Percentiles rank a stretch among this genome's conserved stretches.
Evolutionary conservation across 2,888 invertebrate species (phyloP).

Genomic region (Acanthosoma haemorrhoidale): DNA sequence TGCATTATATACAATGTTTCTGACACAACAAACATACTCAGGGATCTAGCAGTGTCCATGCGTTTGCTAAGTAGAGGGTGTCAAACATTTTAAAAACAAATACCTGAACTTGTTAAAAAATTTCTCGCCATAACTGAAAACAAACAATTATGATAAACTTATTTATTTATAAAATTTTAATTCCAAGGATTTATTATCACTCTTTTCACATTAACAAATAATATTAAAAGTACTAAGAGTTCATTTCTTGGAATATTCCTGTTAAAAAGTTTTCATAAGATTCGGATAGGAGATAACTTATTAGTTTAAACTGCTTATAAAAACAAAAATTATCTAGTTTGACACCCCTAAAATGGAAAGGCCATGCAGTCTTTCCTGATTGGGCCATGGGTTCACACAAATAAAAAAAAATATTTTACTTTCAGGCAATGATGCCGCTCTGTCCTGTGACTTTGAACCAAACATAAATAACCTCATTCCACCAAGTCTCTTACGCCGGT

Average conservation of each 20-base stretch:
- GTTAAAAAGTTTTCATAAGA: not conserved
- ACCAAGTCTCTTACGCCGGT: slow-evolving; percentile 62
- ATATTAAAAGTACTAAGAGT: not conserved
- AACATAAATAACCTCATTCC: slow-evolving; percentile 73
- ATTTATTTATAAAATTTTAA: no score
- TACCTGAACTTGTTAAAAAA: no score
- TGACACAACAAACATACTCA: slow-evolving; percentile 26
- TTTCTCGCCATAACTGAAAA: not conserved
- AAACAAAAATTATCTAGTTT: not conserved
- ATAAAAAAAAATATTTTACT: slow-evolving; percentile 52
- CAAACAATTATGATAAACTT: no score
- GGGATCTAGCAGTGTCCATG: slow-evolving; percentile 25
- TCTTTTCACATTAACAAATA: no score
- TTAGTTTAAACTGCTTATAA: no score
- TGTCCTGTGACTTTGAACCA: slow-evolving; percentile 51
- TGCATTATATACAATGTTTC: slow-evolving; percentile 22
- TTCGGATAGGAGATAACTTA: no score
- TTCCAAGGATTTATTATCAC: no score
- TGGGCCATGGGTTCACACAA: slow-evolving; percentile 31
- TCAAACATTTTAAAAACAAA: slow-evolving; percentile 1
- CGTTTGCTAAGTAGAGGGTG: slow-evolving; percentile 10
- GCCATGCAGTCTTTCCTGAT: slow-evolving; percentile 27
- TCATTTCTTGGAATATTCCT: not conserved
- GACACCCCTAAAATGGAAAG: slow-evolving; percentile 23
- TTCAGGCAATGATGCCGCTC: slow-evolving; percentile 81